These are phyloP conservation scores for Caracal caracal DNA, from an alignment of 2,113 vertebrate genomes.

Conservation along the genomic window DNA sequence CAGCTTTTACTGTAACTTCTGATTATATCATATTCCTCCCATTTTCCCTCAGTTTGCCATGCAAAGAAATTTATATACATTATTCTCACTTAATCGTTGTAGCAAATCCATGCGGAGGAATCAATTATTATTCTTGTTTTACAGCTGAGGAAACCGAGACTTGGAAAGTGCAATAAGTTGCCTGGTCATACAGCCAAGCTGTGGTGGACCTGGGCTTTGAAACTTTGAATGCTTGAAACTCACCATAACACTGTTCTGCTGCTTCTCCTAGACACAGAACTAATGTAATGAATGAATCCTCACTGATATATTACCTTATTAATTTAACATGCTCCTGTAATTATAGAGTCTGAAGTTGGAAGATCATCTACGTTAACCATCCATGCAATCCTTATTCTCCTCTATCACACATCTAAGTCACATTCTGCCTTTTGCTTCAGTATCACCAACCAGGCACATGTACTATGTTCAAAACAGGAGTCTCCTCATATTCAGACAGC, in stretches of 20 bases:
- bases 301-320: neutral
- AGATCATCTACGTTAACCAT: neutral
- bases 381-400: neutral
- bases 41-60: neutral
- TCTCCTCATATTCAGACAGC: neutral
- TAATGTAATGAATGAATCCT: neutral
- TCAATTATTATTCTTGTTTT: neutral
- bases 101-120: neutral
- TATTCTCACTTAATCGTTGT: neutral
- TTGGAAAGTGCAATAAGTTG: neutral
- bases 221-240: neutral
- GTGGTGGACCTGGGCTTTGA: neutral
- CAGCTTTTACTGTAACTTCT: neutral
- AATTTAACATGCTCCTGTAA: neutral
- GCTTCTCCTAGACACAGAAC: neutral
- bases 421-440: slow-evolving; percentile 12
- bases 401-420: slow-evolving; percentile 2
- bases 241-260: neutral
- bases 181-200: neutral
- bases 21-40: neutral
- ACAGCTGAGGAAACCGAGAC: neutral
- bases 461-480: neutral
- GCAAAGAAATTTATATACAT: neutral
- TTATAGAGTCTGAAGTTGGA: neutral
- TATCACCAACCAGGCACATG: neutral